Percentiles rank a stretch among this genome's conserved stretches.
Conservation (phyloP, 1,140 invertebrate species). For the Pogonomyrmex barbatus region DNA sequence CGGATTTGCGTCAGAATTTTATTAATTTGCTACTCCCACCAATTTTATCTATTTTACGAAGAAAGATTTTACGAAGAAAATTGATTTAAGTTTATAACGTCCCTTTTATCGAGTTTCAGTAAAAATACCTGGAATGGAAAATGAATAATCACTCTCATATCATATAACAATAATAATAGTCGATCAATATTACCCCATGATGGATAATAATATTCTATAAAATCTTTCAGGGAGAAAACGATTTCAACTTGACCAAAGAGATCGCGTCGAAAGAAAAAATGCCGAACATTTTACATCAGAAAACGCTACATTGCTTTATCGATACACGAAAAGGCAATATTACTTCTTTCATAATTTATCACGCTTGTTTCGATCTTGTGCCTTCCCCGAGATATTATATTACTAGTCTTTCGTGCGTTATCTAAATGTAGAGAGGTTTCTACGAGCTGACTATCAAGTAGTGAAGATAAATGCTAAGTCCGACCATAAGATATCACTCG, state of each 20-base stretch:
- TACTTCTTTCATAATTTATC: slow-evolving; percentile 48
- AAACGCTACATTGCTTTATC: slow-evolving; percentile 42
- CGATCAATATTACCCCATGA: not conserved
- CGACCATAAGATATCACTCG: slow-evolving; percentile 40
- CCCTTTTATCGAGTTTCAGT: not conserved
- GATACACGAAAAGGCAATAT: slow-evolving; percentile 7
- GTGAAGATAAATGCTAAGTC: slow-evolving; percentile 56
- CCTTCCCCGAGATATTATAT: slow-evolving; percentile 27
- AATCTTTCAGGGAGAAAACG: not conserved
- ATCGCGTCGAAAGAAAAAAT: not conserved
- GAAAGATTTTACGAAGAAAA: not conserved
- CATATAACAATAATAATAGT: no score
- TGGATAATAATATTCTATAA: not conserved
- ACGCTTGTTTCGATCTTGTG: slow-evolving; percentile 40
- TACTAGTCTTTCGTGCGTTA: slow-evolving; percentile 14
- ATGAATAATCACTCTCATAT: no score
- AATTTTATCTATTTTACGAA: slow-evolving; percentile 17
- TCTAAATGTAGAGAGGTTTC: slow-evolving; percentile 50
- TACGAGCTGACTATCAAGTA: slow-evolving; percentile 56
- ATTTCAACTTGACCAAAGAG: not conserved
- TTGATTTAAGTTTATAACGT: not conserved
- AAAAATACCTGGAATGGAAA: slow-evolving; percentile 3
- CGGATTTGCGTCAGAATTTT: slow-evolving; percentile 39
- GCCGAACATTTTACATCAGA: not conserved
- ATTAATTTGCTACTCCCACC: slow-evolving; percentile 27